Evolutionary conservation across 2,113 vertebrate genomes (phyloP), one percentile per base, ranked within the genome.

Genomic region (Lamprotornis superbus): DNA sequence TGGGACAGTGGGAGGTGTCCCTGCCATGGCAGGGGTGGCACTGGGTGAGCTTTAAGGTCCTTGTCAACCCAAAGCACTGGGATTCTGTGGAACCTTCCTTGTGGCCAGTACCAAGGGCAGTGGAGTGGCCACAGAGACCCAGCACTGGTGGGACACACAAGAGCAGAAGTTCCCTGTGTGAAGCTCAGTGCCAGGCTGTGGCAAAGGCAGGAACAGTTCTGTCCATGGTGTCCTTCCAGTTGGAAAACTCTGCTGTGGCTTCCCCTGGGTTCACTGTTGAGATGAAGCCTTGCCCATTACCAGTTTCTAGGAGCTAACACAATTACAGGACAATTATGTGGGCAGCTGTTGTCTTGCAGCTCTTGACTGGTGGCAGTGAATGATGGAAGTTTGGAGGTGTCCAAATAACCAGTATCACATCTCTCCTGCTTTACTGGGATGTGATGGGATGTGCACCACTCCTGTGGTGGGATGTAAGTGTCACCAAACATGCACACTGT

Each of bases 401-500:
- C 46, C 53, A 63, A 2, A 49, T 53, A 55, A 59, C 12, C n/a
- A n/a, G 37, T 5, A 3, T 40, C 35, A 22, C 40, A 6, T 39
- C 25, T 64, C 19, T 42, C 35, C 37, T 53, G 57, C 16, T 65
- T 55, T 35, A 8, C 50, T 27, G 71, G 44, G 31, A 21, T 2
- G 3, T 42, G 65, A 18, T 67, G 19, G 50, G 42, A 50, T 27
- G 39, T 40, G 39, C 63, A 63, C 63, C 23, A 6, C 27, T 56
- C 1, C 9, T 20, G 17, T 47, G 76, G 4, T 30, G n/a, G 15
- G 24, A 16, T 42, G 28, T 12, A 7, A 7, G 4, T 37, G 64
- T 55, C 42, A 49, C 44, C 65, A 55, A 21, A 16, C 31, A 39
- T 13, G 31, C 19, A 0, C 28, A 1, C 0, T 49, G 3, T 8